Percentiles rank a stretch among this genome's conserved stretches.
These are phyloP conservation scores for Hyposoter dolosus DNA, from an alignment of 2,888 invertebrate genomes.

Conservation along the genomic window DNA sequence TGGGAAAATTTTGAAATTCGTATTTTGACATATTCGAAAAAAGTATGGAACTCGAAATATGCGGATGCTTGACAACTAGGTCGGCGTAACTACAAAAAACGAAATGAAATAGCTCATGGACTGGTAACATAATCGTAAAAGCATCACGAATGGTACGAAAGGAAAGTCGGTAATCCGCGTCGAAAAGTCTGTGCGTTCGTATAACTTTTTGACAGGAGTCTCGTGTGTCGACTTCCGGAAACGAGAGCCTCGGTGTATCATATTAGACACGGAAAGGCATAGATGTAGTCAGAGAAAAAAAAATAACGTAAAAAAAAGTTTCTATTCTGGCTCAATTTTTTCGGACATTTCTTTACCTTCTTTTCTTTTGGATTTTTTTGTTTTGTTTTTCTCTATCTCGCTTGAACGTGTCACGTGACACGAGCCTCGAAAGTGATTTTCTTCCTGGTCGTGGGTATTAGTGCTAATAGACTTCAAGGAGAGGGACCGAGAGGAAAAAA, in stretches of 20 bases:
- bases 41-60: background rate
- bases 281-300: background rate
- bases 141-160: background rate
- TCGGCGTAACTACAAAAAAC: slow-evolving; percentile 21
- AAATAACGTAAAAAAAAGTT: background rate
- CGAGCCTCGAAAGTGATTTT: slow-evolving; percentile 7
- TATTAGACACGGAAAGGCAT: slow-evolving; percentile 35
- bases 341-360: slow-evolving; percentile 12
- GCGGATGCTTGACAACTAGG: background rate
- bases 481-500: slow-evolving; percentile 6
- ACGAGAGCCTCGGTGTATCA: slow-evolving; percentile 49
- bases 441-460: slow-evolving; percentile 10
- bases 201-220: slow-evolving; percentile 26
- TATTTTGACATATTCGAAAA: background rate
- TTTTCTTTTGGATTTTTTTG: slow-evolving; percentile 15
- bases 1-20: too few species aligned
- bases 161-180: slow-evolving; percentile 30
- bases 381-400: background rate
- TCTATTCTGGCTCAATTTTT: slow-evolving; percentile 51
- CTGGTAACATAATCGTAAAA: slow-evolving; percentile 22
- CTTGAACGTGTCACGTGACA: slow-evolving; percentile 37
- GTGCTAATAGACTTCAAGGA: slow-evolving; percentile 14
- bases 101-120: background rate
- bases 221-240: slow-evolving; percentile 64
- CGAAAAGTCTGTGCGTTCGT: slow-evolving; percentile 17